Evolutionary conservation across 2,113 vertebrate species (phyloP).

Genomic region (Dasypus novemcinctus): DNA sequence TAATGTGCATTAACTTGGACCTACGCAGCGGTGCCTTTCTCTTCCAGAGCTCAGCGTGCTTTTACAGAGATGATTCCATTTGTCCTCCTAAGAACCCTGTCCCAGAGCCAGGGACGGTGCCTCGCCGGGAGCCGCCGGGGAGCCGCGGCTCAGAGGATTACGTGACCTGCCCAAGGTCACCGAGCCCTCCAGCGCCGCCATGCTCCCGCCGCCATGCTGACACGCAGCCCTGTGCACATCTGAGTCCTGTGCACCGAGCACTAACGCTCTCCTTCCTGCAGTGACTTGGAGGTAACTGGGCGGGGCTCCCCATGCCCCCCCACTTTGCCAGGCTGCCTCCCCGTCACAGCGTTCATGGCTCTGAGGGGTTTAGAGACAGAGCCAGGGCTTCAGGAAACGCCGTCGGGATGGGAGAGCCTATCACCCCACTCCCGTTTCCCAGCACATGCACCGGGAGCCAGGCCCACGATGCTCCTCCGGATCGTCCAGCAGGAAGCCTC

Average conservation of each 20-base stretch:
- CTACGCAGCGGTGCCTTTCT: neutral
- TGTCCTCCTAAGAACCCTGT: neutral
- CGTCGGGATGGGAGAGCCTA: too few relatives aligned
- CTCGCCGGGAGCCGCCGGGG: neutral
- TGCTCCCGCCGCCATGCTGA: fast-evolving
- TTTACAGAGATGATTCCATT: neutral
- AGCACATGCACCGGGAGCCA: too few relatives aligned
- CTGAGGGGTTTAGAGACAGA: neutral
- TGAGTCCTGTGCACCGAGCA: too few relatives aligned
- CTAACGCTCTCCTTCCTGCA: too few relatives aligned
- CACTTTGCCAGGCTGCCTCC: neutral
- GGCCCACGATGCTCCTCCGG: too few relatives aligned
- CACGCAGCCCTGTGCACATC: neutral
- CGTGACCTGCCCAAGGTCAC: neutral
- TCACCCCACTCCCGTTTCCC: too few relatives aligned
- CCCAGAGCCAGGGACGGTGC: neutral
- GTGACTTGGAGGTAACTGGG: too few relatives aligned
- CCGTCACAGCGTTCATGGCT: neutral
- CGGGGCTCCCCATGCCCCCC: too few relatives aligned
- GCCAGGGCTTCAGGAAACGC: neutral
- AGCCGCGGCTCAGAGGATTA: too few relatives aligned
- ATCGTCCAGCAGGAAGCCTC: too few relatives aligned
- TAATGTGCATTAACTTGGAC: too few relatives aligned
- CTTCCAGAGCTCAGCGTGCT: neutral
- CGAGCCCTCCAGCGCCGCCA: too few relatives aligned